phyloP scores from a whole-genome alignment of 2,888 invertebrate species.

The Chymomyza procnemis region DNA sequence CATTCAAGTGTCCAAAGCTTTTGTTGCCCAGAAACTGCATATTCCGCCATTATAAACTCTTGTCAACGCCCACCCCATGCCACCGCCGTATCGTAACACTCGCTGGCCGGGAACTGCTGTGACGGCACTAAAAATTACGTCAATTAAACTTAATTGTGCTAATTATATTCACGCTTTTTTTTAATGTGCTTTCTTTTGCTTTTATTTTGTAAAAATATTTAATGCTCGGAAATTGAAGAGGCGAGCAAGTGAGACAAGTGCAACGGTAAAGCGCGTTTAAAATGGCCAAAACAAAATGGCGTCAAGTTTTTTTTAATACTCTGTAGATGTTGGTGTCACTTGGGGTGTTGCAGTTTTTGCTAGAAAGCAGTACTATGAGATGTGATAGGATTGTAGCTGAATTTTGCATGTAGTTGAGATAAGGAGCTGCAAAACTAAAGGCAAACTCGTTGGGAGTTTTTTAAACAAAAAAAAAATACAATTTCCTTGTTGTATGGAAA shows the following conservation, averaged over 20 bases:
- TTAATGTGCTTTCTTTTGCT: too few relatives aligned
- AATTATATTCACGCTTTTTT: conserved; percentile 48
- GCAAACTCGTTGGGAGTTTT: too few relatives aligned
- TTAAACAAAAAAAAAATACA: too few relatives aligned
- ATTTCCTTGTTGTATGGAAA: too few relatives aligned
- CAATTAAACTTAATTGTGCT: conserved; percentile 69
- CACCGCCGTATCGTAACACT: not conserved
- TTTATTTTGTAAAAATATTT: conserved; percentile 53
- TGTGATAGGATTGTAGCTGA: too few relatives aligned
- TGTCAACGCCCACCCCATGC: conserved; percentile 38
- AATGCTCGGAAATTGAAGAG: conserved; percentile 17
- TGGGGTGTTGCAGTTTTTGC: too few relatives aligned
- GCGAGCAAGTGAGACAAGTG: conserved; percentile 11
- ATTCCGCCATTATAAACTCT: conserved; percentile 61
- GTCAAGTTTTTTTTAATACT: conserved; percentile 31
- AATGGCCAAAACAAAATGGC: conserved; percentile 58
- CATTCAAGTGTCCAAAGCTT: conserved; percentile 54
- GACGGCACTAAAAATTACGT: conserved; percentile 58
- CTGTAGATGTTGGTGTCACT: too few relatives aligned
- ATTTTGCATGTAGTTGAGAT: too few relatives aligned
- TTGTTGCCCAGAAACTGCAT: conserved; percentile 48
- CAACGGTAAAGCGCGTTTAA: conserved; percentile 40
- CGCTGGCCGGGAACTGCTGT: conserved; percentile 14
- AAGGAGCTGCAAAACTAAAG: too few relatives aligned
- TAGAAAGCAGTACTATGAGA: too few relatives aligned